These are phyloP conservation scores for Gymnobelideus leadbeateri DNA, from an alignment of 2,113 vertebrate genomes.

Conservation along the genomic window DNA sequence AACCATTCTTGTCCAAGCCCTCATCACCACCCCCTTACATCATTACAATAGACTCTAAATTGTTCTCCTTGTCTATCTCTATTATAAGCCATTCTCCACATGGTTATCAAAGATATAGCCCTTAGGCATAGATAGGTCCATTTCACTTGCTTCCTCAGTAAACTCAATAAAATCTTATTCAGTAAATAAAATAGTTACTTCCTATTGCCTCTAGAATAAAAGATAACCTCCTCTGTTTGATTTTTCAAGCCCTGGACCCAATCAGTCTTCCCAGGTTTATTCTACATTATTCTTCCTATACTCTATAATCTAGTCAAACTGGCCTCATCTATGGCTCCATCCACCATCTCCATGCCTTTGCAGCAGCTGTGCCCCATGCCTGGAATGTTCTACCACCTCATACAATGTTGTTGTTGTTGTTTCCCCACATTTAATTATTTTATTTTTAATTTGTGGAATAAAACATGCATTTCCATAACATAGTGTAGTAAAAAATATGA, in stretches of 20 bases:
- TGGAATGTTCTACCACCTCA: background rate
- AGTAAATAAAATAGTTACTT: no score
- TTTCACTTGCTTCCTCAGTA: background rate
- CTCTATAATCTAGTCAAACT: background rate
- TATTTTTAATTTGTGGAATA: no score
- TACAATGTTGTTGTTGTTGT: background rate
- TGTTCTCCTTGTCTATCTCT: background rate
- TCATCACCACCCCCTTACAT: background rate
- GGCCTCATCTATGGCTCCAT: background rate
- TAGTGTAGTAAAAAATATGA: no score
- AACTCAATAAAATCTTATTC: no score
- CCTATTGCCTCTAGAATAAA: background rate
- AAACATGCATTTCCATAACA: no score
- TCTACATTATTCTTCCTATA: background rate
- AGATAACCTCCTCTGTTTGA: background rate
- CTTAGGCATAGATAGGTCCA: background rate
- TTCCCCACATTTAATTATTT: no score
- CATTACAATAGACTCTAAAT: background rate
- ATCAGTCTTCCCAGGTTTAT: background rate
- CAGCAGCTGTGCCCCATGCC: accelerated
- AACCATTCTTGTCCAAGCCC: background rate
- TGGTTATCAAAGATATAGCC: background rate
- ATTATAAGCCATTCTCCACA: background rate
- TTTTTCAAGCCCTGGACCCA: background rate
- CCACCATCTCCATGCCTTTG: background rate